These are phyloP conservation scores for Melitaea athalia DNA, from an alignment of 2,888 invertebrate species.

Conservation along the genomic window DNA sequence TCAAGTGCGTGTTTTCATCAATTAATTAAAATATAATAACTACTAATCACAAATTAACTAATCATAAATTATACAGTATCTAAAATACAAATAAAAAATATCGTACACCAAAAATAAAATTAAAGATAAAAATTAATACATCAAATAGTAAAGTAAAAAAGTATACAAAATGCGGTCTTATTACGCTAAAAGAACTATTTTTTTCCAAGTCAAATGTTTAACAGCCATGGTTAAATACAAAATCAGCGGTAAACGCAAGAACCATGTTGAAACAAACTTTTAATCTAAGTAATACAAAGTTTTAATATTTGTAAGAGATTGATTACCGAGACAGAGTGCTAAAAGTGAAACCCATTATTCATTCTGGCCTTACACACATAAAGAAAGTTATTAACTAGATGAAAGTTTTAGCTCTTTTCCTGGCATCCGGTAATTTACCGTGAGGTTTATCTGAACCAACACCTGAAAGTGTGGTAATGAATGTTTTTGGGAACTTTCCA, in stretches of 20 bases:
- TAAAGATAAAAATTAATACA: no score
- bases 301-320: not conserved
- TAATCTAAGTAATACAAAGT: not conserved
- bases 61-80: no score
- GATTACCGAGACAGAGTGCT: not conserved
- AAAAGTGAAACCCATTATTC: not conserved
- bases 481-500: slow-evolving; percentile 29
- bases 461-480: slow-evolving; percentile 34
- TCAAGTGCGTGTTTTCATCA: no score
- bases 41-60: no score
- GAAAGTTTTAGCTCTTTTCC: slow-evolving; percentile 20
- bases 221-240: not conserved
- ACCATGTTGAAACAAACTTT: not conserved
- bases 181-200: no score
- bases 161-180: no score
- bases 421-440: slow-evolving; percentile 23
- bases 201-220: no score
- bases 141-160: no score
- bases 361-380: slow-evolving; percentile 11
- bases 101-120: no score
- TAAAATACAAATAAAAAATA: no score
- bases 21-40: no score
- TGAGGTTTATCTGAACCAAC: slow-evolving; percentile 19
- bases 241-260: not conserved
- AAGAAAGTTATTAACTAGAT: slow-evolving; percentile 13